Percentiles rank a stretch among this genome's conserved stretches.
These are phyloP conservation scores for Diadegma fenestrale DNA, from an alignment of 2,888 invertebrate genomes.

Conservation along the genomic window DNA sequence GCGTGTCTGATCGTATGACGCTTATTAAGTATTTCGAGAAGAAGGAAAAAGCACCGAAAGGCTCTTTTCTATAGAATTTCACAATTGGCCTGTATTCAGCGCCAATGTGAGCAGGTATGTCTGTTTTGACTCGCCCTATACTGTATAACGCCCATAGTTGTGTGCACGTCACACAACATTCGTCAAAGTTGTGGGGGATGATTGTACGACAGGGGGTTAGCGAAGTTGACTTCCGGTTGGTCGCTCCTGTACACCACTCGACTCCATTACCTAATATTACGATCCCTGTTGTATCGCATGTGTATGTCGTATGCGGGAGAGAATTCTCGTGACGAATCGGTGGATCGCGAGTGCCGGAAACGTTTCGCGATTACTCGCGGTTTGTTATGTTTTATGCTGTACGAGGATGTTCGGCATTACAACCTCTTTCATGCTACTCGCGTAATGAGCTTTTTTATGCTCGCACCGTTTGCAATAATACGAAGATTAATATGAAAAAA, in stretches of 20 bases:
- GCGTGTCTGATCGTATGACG: too few relatives aligned
- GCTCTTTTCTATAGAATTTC: neutral
- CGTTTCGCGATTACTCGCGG: conserved; percentile 49
- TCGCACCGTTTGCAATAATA: neutral
- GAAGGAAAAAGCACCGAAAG: neutral
- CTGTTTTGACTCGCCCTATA: neutral
- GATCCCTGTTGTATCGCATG: conserved; percentile 37
- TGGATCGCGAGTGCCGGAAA: conserved; percentile 61
- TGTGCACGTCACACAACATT: conserved; percentile 17
- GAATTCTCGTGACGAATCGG: conserved; percentile 57
- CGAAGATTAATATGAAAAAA: neutral
- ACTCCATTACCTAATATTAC: conserved; percentile 65
- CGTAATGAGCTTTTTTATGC: conserved; percentile 1
- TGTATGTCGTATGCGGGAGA: conserved; percentile 11
- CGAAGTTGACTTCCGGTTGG: conserved; percentile 65
- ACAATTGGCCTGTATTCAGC: neutral
- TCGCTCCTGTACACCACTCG: conserved; percentile 62
- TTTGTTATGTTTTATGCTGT: conserved; percentile 15
- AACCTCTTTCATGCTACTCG: conserved; percentile 13
- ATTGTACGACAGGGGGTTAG: conserved; percentile 54
- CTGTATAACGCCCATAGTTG: neutral
- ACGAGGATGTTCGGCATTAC: neutral
- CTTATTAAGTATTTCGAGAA: neutral
- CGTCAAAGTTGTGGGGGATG: conserved; percentile 40
- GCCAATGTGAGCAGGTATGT: too few relatives aligned